phyloP scores from a whole-genome alignment of 2,888 invertebrate species.

The Spodoptera littoralis region DNA sequence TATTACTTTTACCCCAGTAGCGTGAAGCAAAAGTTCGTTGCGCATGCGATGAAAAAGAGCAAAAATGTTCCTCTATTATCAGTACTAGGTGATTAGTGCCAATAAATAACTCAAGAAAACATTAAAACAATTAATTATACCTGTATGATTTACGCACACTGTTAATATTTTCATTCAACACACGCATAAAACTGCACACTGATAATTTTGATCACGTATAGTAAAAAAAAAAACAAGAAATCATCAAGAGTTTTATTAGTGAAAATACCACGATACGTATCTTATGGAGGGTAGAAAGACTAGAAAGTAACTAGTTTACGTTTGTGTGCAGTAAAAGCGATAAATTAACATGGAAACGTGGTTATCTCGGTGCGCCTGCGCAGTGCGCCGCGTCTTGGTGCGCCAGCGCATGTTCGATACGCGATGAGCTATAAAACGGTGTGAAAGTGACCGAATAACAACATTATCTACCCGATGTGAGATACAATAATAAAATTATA shows the following conservation, averaged over 20 bases:
- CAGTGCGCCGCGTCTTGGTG: constrained; percentile 19
- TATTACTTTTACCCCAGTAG: no score
- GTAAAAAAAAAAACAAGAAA: constrained; percentile 51
- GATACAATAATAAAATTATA: constrained; percentile 51
- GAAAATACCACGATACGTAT: constrained; percentile 48
- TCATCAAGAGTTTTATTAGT: constrained; percentile 36
- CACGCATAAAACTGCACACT: constrained; percentile 46
- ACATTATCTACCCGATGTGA: constrained; percentile 37
- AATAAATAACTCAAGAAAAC: constrained; percentile 36
- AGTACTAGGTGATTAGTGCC: no score
- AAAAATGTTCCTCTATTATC: no score
- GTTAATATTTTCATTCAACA: constrained; percentile 46
- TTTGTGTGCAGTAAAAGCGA: constrained; percentile 50
- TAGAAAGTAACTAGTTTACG: constrained; percentile 61
- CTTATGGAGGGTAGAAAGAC: constrained; percentile 54
- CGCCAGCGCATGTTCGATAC: constrained; percentile 56
- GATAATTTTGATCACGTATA: constrained; percentile 33
- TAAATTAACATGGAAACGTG: constrained; percentile 61
- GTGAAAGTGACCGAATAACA: constrained; percentile 56
- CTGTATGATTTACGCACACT: constrained; percentile 36
- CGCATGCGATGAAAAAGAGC: no score
- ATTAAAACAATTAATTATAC: constrained; percentile 31
- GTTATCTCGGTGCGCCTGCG: constrained; percentile 50
- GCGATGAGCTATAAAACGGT: constrained; percentile 56
- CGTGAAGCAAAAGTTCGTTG: no score